phyloP scores from a whole-genome alignment of 2,113 vertebrate species.

The Pycnonotus jocosus region DNA sequence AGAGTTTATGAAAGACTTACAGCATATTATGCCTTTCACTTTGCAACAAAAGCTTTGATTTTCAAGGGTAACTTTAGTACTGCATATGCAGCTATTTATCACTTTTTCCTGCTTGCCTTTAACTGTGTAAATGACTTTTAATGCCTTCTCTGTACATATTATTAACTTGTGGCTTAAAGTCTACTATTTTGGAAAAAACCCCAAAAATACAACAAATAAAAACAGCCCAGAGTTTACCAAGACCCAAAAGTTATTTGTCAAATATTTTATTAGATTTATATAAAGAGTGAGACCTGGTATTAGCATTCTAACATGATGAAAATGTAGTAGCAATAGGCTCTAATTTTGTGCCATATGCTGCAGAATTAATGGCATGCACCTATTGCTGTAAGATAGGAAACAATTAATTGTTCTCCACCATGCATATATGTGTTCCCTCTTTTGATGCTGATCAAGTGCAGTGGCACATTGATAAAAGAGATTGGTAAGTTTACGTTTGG shows the following conservation, averaged over 20 bases:
- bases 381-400: background rate
- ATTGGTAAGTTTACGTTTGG: background rate
- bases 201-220: no score
- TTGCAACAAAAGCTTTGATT: background rate
- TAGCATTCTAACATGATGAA: background rate
- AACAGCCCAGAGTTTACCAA: background rate
- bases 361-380: slow-evolving; percentile 17
- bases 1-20: background rate
- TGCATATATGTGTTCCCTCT: background rate
- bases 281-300: background rate
- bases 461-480: background rate
- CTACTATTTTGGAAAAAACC: background rate
- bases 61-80: background rate
- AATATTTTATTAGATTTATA: background rate
- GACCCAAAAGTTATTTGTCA: background rate
- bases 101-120: background rate
- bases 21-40: background rate
- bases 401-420: background rate
- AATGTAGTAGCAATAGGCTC: background rate
- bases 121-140: background rate
- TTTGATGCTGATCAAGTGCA: background rate
- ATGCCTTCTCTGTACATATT: background rate
- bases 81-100: background rate
- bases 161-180: background rate
- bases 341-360: slow-evolving; percentile 42